Base-by-base conservation (phyloP, 2,113 vertebrate genomes). In the Melospiza georgiana region DNA sequence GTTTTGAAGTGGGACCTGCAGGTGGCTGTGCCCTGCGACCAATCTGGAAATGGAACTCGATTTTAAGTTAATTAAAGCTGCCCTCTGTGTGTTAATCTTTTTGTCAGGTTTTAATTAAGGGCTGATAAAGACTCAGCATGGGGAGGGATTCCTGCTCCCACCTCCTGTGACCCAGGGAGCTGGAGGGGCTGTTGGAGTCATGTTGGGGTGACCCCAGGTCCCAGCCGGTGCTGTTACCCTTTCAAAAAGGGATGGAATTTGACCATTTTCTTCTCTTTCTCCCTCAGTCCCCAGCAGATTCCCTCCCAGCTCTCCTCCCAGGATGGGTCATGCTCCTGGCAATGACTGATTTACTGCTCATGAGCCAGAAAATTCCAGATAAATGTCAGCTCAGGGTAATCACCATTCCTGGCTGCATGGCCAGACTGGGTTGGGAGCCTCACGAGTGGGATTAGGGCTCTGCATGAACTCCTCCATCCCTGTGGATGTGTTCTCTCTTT, bases 51-150 rank as follows among this genome's bases (percentile, higher is more conserved):
- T 86, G 78, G 94, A 97, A 97, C 81, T 94, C 3, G 17, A 96
- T 98, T 97, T 96, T 96, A 97, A 97, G 94, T 97, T 98, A 97
- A 98, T 98, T 98, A 98, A 98, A 98, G 86, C 84, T 96, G 96
- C 95, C 97, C 97, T 98, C 95, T 95, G 74, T 84, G 96, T 96
- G 96, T 97, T 98, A 96, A 98, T 98, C 97, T 98, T 97, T 97
- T 96, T 97, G 97, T 97, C 96, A 97, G 95, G 81, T 97, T 98
- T 98, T 98, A 98, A 98, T 98, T 98, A 98, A 97, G 92, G 84
- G 82, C 94, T 96, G 94, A 94, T 97, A 92, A 95, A 98, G 84
- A 68, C 93, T 91, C 92, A 96, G 92, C 90, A 61, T 87, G 91
- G 43, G 67, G n/a, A 90, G 89, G 79, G 15, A 37, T 77, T 81